Percentiles rank a stretch among this genome's conserved stretches.
Conservation (phyloP, 2,797 vertebrate species). For the Spinibarbus caldwelli region DNA sequence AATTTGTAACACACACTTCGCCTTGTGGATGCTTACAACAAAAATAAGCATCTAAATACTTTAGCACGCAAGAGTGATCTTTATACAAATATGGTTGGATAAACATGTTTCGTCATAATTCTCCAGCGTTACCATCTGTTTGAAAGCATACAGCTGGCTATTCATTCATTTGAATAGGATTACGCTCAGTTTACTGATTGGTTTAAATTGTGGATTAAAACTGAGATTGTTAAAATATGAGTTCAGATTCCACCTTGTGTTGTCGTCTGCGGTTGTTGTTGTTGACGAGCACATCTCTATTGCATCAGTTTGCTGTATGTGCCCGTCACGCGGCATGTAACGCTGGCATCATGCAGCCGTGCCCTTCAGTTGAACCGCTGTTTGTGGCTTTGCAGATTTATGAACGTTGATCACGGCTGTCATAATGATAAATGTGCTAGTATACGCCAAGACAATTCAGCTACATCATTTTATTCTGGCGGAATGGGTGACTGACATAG, state of each 20-base stretch:
- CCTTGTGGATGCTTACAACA: slow-evolving; percentile 43
- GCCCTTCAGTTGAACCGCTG: slow-evolving; percentile 11
- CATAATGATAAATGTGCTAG: slow-evolving; percentile 51
- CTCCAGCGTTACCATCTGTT: slow-evolving; percentile 37
- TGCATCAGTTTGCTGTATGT: slow-evolving; percentile 12
- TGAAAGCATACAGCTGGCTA: slow-evolving; percentile 22
- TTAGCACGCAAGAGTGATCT: slow-evolving; percentile 26
- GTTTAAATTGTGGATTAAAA: slow-evolving; percentile 3
- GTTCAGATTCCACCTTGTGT: not conserved
- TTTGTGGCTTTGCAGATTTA: slow-evolving; percentile 46
- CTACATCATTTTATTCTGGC: slow-evolving; percentile 38
- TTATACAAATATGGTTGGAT: slow-evolving; percentile 31
- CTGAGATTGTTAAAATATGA: not conserved
- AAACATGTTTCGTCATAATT: slow-evolving; percentile 30
- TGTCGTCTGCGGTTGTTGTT: not conserved
- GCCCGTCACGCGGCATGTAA: not conserved
- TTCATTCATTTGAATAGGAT: slow-evolving; percentile 23
- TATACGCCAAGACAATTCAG: slow-evolving; percentile 26
- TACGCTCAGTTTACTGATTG: slow-evolving; percentile 21
- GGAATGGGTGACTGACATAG: slow-evolving; percentile 16
- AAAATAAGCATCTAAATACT: slow-evolving; percentile 44
- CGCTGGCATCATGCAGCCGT: slow-evolving; percentile 7
- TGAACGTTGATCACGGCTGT: slow-evolving; percentile 44
- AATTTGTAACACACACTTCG: slow-evolving; percentile 43
- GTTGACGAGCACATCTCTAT: slow-evolving; percentile 7